Percentiles rank a stretch among this genome's conserved stretches.
Evolutionary conservation across 2,797 vertebrate genomes (phyloP).

Genomic region (Pitangus sulphuratus): DNA sequence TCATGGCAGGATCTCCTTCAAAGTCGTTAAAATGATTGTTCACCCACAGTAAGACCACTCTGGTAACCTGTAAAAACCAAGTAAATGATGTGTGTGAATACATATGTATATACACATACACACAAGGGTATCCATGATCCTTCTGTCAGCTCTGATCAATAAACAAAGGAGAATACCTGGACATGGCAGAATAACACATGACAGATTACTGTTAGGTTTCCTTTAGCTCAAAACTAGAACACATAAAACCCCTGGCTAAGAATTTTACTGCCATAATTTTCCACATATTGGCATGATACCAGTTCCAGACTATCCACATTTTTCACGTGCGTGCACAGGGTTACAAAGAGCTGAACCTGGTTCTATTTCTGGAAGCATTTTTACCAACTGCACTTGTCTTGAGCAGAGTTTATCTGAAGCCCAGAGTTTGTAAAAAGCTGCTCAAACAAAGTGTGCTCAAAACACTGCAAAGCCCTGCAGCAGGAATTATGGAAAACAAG

Average conservation of each 20-base stretch:
- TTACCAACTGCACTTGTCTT: not conserved
- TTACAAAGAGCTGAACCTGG: not conserved
- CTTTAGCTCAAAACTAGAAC: not conserved
- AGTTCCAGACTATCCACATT: not conserved
- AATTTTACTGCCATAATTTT: not conserved
- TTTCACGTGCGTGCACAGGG: not conserved
- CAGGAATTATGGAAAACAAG: not conserved
- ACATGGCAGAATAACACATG: not conserved
- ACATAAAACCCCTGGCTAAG: not conserved
- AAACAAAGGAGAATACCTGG: not conserved
- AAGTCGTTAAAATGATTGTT: constrained; percentile 99
- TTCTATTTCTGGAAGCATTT: not conserved
- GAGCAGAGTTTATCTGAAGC: not conserved
- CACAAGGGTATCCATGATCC: not conserved
- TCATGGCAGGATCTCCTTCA: constrained; percentile 95
- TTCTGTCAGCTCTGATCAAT: not conserved
- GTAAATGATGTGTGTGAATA: not conserved
- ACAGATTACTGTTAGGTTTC: not conserved
- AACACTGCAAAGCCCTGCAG: not conserved
- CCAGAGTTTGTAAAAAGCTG: not conserved
- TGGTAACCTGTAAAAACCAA: constrained; percentile 84
- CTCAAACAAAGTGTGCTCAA: not conserved
- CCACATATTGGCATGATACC: not conserved
- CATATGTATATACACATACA: accelerated
- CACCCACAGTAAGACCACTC: constrained; percentile 95